Base-by-base conservation (phyloP, 2,113 vertebrate species). In the Psephotus haematonotus region DNA sequence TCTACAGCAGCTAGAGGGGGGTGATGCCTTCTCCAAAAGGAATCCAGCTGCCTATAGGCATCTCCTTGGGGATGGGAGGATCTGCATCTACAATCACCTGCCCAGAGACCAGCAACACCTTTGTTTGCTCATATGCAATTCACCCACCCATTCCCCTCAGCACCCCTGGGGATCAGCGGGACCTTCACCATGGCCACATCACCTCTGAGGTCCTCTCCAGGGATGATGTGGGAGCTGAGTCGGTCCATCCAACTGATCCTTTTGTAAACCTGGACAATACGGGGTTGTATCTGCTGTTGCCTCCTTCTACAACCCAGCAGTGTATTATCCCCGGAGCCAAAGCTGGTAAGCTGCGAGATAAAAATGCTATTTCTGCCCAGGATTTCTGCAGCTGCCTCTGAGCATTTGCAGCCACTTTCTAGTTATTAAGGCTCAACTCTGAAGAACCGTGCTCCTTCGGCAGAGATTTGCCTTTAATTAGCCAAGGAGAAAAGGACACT, bases 401-500 rank as follows among this genome's bases (percentile, higher is more conserved):
- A 96, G 88, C 76, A 6, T 67, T 86, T 5, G 29, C 94, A 83
- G 65, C 82, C 82, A 70, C 86, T 96, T 92, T 60, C 37, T 6
- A 44, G 85, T 86, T 74, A 91, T 84, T 92, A 82, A 53, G 35
- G 60, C 92, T 93, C 71, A 63, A 4, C 82, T 86, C 15, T 8
- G 83, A 83, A 94, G 88, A 93, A 35, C 67, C 6, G 49, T 7
- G 16, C 19, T 94, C 88, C 83, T 96, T 95, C 59, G 2, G 91
- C 89, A 59, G 89, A 96, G 92, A 90, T 95, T 93, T 94, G 94
- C 82, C 89, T 96, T 89, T 95, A 95, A 90, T 95, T 96, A 95
- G 81, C 88, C 94, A 97, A 97, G 96, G 96, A 94, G 68, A 96
- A 96, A 96, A 95, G 95, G 96, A 87, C 92, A 74, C 83, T 55